Evolutionary conservation across 2,113 vertebrate genomes (phyloP).

Genomic region (Nymphicus hollandicus): DNA sequence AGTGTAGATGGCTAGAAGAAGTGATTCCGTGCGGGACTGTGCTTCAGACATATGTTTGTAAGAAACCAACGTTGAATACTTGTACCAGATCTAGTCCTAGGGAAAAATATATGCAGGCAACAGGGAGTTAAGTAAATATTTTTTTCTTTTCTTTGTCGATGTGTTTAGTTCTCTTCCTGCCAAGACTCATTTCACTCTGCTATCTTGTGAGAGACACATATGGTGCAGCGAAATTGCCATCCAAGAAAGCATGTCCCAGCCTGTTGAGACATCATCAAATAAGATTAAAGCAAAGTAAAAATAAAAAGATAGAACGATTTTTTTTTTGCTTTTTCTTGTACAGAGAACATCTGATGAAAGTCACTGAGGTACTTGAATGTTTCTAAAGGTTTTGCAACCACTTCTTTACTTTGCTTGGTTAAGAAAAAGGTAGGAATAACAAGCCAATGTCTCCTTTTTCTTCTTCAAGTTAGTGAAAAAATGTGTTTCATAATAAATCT

Average conservation of each 20-base stretch:
- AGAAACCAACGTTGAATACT: constrained; percentile 29
- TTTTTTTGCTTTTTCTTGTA: constrained; percentile 77
- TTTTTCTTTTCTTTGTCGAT: constrained; percentile 83
- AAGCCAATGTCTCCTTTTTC: constrained; percentile 65
- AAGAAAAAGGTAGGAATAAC: constrained; percentile 75
- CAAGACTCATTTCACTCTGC: constrained; percentile 91
- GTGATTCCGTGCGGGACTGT: not conserved
- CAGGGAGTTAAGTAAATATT: constrained; percentile 85
- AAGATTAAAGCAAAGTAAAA: constrained; percentile 98
- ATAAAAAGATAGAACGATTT: constrained; percentile 91
- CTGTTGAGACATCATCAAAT: constrained; percentile 99
- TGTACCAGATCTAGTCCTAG: constrained; percentile 11
- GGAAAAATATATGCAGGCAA: constrained; percentile 76
- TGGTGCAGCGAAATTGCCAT: constrained; percentile 98
- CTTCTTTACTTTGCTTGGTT: constrained; percentile 80
- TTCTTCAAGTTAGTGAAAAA: constrained; percentile 69
- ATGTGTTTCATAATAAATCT: constrained; percentile 72
- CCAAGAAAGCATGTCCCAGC: constrained; percentile 96
- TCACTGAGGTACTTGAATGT: constrained; percentile 79
- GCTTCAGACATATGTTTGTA: constrained; percentile 4
- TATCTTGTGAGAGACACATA: constrained; percentile 95
- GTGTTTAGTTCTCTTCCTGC: constrained; percentile 89
- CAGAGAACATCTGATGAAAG: constrained; percentile 91
- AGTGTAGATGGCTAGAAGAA: not conserved
- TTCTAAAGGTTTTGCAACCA: constrained; percentile 81